Evolutionary conservation across 2,113 vertebrate genomes (phyloP), one percentile per base, ranked within the genome.

Genomic region (Suricata suricatta): DNA sequence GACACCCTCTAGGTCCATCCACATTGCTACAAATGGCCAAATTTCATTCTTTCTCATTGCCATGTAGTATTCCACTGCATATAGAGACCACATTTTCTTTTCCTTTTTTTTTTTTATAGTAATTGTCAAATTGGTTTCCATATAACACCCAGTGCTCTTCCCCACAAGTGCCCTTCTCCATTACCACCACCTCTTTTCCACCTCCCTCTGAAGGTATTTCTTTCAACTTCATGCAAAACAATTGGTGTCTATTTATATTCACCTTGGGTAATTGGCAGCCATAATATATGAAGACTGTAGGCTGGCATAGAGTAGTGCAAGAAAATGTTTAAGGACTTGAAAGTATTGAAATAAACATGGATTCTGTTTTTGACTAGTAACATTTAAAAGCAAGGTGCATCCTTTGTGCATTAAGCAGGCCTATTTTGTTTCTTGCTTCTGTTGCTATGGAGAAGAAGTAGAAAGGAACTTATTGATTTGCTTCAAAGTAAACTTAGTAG

Each of bases 381-480:
- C 44, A 44, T 47, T 89, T 93, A 89, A 74, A 82, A 87, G 57
- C 38, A 66, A 83, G 63, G 21, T 77, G 38, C 21, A 77, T 44
- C 35, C 52, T 90, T 92, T 79, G 54, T 12, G 85, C 41, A 57
- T 90, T 90, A 82, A 69, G 13, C 80, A 54, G 74, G 38, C 31
- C 47, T 84, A 19, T 84, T 96, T 79, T 94, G 63, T 87, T 95
- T 95, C 52, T 81, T 92, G 84, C 21, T 92, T 33, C 76, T 87
- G 21, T 66, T 96, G 88, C 81, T 84, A 6, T 90, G 80, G 54
- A 80, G 96, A 76, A 95, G 79, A 96, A 57, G 41, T 50, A 84
- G 76, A 41, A 95, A 81, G 57, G 54, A 95, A 94, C 27, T 85
- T 93, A 96, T 4, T 89, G 93, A 97, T 95, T 94, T 92, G 29